These are phyloP conservation scores for Pyrrhosoma nymphula DNA, from an alignment of 2,888 invertebrate genomes.

Conservation along the genomic window DNA sequence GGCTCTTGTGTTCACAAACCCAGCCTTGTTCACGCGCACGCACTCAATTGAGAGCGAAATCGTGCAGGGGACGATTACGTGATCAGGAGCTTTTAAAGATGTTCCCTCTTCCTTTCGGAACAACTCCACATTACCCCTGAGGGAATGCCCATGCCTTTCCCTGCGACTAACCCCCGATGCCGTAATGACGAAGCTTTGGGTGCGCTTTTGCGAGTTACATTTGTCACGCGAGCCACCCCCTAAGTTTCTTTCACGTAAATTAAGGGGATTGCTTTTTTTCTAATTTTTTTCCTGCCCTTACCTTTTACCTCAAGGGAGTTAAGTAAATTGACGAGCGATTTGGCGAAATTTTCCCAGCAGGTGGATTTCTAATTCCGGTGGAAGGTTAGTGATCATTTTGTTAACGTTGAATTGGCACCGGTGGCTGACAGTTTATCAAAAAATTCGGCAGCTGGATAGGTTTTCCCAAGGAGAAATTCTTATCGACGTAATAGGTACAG, in stretches of 20 bases:
- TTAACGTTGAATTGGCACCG: neutral
- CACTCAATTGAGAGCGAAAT: neutral
- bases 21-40: neutral
- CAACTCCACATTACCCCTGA: neutral
- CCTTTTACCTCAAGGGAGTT: neutral
- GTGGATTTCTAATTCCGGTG: neutral
- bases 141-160: neutral
- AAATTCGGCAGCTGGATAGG: neutral
- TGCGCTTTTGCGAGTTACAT: neutral
- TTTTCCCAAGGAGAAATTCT: neutral
- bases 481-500: neutral
- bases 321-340: neutral
- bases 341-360: neutral
- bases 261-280: neutral
- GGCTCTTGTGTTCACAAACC: too few species aligned
- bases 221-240: slow-evolving; percentile 7
- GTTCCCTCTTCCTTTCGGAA: neutral
- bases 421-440: neutral
- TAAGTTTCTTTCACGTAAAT: neutral
- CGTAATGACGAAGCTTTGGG: neutral
- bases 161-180: neutral
- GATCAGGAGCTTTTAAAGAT: neutral
- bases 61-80: neutral
- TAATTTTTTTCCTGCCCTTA: neutral
- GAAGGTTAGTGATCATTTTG: neutral